These are phyloP conservation scores for Epinephelus coioides DNA, from an alignment of 2,797 vertebrate species.

Conservation along the genomic window DNA sequence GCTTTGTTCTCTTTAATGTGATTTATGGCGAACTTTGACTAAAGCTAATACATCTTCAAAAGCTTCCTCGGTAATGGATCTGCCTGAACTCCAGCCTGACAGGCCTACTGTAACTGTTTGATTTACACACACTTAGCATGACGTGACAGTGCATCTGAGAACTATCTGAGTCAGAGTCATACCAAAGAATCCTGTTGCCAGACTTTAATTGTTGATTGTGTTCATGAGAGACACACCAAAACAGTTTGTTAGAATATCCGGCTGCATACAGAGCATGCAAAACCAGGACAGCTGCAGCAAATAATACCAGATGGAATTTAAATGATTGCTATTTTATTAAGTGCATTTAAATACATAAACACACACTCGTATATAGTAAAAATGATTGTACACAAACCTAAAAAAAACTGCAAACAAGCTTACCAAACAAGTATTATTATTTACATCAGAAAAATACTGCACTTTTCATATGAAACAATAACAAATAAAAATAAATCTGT, in stretches of 20 bases:
- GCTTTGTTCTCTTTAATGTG: conserved; percentile 72
- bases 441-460: conserved; percentile 87
- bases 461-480: conserved; percentile 79
- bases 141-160: not conserved
- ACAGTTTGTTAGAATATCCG: conserved; percentile 1
- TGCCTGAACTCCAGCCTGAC: conserved; percentile 59
- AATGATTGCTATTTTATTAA: conserved; percentile 82
- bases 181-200: not conserved
- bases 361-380: conserved; percentile 82
- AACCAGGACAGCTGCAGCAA: conserved; percentile 7
- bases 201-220: conserved; percentile 24
- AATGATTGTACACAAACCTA: conserved; percentile 77
- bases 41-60: conserved; percentile 55
- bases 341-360: conserved; percentile 86
- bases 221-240: conserved; percentile 7
- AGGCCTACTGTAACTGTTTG: conserved; percentile 65
- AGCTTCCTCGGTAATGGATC: conserved; percentile 65
- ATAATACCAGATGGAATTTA: conserved; percentile 31
- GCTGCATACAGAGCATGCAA: not conserved
- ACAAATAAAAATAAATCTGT: conserved; percentile 76
- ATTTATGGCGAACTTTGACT: conserved; percentile 70
- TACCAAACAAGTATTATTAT: conserved; percentile 84
- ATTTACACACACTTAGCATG: conserved; percentile 57
- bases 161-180: conserved; percentile 12
- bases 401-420: conserved; percentile 77